Evolutionary conservation across 1,140 invertebrate species (phyloP).

Genomic region (Danaus melanippus): DNA sequence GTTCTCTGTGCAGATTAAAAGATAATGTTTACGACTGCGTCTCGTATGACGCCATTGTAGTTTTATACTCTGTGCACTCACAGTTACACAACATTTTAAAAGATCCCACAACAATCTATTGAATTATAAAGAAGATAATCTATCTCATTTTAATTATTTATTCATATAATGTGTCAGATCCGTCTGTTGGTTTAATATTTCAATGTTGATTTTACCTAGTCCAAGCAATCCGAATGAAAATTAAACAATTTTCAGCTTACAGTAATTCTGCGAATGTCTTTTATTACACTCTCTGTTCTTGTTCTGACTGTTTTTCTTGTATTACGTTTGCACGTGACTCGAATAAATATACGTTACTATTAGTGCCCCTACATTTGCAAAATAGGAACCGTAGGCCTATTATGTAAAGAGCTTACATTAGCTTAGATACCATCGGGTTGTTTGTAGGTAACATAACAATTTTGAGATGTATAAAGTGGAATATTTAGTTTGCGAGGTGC

Average conservation of each 20-base stretch:
- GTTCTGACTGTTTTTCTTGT: constrained; percentile 53
- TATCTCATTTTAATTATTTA: too few species aligned
- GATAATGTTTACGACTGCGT: constrained; percentile 35
- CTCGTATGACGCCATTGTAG: too few species aligned
- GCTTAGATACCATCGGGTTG: constrained; percentile 18
- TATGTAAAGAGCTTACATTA: constrained; percentile 22
- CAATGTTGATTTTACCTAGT: too few species aligned
- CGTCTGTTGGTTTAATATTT: too few species aligned
- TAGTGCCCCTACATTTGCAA: constrained; percentile 22
- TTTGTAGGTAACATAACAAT: constrained; percentile 18
- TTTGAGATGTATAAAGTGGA: constrained; percentile 4
- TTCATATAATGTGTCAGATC: too few species aligned
- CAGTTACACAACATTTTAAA: too few species aligned
- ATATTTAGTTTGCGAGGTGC: too few species aligned
- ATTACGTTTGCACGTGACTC: constrained; percentile 44
- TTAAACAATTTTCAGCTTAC: constrained; percentile 1
- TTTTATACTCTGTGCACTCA: too few species aligned
- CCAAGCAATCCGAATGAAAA: neutral
- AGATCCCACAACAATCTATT: too few species aligned
- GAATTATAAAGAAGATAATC: too few species aligned
- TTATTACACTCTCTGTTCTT: constrained; percentile 43
- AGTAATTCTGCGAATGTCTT: constrained; percentile 24
- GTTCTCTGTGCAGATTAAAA: constrained; percentile 49
- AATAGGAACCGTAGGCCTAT: constrained; percentile 19
- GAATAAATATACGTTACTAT: constrained; percentile 33